phyloP scores from a whole-genome alignment of 37 sponge, comb jelly and placozoan species.

The Ephydatia muelleri region DNA sequence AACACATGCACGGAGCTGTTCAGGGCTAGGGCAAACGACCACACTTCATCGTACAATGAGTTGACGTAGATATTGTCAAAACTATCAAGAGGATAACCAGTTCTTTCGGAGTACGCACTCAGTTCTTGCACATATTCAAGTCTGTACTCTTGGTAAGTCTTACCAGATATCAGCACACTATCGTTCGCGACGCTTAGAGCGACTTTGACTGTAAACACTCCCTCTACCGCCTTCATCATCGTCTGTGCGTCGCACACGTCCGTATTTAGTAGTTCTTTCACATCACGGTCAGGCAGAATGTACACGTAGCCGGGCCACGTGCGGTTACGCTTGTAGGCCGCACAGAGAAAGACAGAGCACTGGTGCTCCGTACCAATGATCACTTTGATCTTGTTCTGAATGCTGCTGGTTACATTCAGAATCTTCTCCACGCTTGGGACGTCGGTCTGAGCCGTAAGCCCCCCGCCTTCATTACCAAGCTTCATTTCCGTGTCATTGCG shows the following conservation, averaged over 20 bases:
- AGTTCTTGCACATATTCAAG: conserved; percentile 28
- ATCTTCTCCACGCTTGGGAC: too few species aligned
- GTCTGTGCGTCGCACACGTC: conserved; percentile 12
- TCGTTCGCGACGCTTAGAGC: background rate
- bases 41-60: conserved; percentile 43
- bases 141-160: conserved; percentile 21
- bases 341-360: conserved; percentile 26
- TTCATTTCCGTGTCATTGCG: background rate
- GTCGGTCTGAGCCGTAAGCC: too few species aligned
- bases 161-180: conserved; percentile 1
- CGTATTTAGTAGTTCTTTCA: background rate
- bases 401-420: too few species aligned
- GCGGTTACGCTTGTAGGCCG: conserved; percentile 4
- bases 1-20: conserved; percentile 22
- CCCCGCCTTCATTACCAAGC: background rate
- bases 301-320: conserved; percentile 45
- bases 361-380: conserved; percentile 5
- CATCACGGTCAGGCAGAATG: conserved; percentile 15
- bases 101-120: background rate
- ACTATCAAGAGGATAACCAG: background rate
- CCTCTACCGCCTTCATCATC: conserved; percentile 25
- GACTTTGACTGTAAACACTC: conserved; percentile 15
- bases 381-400: conserved; percentile 7
- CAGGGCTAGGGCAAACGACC: conserved; percentile 49
- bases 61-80: conserved; percentile 19